Conservation (phyloP, 1,140 invertebrate genomes). For the Drosophila dunni region DNA sequence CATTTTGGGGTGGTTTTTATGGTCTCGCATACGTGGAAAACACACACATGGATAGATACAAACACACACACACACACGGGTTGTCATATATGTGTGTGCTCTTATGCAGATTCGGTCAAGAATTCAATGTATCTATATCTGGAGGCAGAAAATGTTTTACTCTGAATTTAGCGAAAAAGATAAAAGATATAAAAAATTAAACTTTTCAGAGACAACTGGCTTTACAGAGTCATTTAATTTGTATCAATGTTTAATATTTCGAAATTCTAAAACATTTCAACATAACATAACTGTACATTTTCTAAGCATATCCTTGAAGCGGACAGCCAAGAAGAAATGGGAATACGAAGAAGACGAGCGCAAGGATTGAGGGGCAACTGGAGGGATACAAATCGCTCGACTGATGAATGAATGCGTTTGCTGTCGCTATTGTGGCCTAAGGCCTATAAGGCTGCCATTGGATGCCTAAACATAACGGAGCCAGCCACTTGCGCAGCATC, state of each 20-base stretch:
- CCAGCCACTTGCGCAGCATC: constrained; percentile 17
- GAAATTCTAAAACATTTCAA: neutral
- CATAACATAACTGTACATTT: constrained; percentile 50
- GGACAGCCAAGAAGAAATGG: constrained; percentile 20
- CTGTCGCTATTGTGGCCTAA: neutral
- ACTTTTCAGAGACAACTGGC: no score
- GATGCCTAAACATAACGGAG: constrained; percentile 38
- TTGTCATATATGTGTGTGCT: neutral
- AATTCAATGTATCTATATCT: neutral
- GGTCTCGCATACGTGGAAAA: constrained; percentile 19
- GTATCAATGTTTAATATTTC: no score
- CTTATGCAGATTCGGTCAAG: constrained; percentile 14
- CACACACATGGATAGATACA: neutral
- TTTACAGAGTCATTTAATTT: no score
- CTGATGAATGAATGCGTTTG: constrained; percentile 28
- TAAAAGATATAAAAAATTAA: no score
- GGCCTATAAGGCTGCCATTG: constrained; percentile 11
- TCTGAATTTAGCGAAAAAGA: no score
- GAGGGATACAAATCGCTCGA: constrained; percentile 32
- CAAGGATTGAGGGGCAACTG: neutral
- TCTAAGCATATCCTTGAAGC: constrained; percentile 20
- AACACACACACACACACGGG: constrained; percentile 5
- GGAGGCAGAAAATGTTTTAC: neutral
- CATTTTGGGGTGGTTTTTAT: constrained; percentile 66
- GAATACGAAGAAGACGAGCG: neutral